Evolutionary conservation across 2,113 vertebrate genomes (phyloP), one percentile per base, ranked within the genome.

Genomic region (Eidolon helvum): DNA sequence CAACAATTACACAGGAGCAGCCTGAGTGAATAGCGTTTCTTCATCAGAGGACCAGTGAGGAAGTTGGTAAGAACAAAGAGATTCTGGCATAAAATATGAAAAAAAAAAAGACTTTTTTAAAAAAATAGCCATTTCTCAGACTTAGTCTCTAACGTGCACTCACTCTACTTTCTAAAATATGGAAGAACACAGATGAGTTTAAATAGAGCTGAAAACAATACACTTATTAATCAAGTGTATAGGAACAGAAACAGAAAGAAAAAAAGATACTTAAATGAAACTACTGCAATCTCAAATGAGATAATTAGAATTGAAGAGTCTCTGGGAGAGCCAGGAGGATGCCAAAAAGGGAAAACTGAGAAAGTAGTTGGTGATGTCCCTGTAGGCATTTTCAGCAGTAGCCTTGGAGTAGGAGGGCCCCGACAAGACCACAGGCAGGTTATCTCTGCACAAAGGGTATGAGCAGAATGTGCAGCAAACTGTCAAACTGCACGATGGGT

Each of bases 401-500:
- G 92, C 96, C 71, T 91, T 74, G 61, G 71, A 61, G 79, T 0
- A 4, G 63, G 45, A 40, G 74, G 0, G 4, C 71, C 45, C 88
- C 96, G 97, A 83, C 71, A 55, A 87, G 96, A 96, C n/a, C 83
- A 95, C 71, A 89, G 90, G 63, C 96, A 84, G 95, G 94, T 83
- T 83, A 94, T 95, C 95, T 95, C 96, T 96, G 92, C 78, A 95
- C 45, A 91, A 93, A 96, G 91, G 77, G 82, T 96, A 96, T 72
- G 83, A 97, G 97, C 95, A 97, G 97, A 97, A 74, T 97, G 97
- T 89, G 96, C 94, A 98, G 74, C 89, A 97, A 97, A 97, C 93
- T 94, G 96, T 97, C 98, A 98, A 89, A 95, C 96, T 97, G 84
- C 94, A 87, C 95, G 90, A 55, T 74, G 88, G 98, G 98, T 98